phyloP scores from a whole-genome alignment of 2,797 vertebrate species.

The Muscicapa striata region DNA sequence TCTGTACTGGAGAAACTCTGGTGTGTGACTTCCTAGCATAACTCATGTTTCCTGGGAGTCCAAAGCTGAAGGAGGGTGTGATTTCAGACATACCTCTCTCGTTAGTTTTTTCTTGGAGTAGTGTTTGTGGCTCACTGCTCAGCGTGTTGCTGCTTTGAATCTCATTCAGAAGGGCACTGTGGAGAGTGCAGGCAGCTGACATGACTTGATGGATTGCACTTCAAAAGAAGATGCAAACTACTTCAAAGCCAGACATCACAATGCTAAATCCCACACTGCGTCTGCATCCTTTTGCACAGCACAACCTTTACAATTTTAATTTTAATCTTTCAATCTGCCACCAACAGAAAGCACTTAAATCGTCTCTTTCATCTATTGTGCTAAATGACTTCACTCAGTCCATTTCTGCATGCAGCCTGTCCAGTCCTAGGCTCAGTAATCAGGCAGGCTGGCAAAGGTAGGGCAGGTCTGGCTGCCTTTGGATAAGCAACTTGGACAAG shows the following conservation, averaged over 20 bases:
- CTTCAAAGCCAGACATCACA: not conserved
- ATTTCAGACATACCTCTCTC: not conserved
- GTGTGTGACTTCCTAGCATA: not conserved
- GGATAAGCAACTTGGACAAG: not conserved
- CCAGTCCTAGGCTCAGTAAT: not conserved
- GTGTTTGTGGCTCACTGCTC: not conserved
- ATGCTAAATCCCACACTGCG: not conserved
- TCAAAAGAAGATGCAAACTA: not conserved
- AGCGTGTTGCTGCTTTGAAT: not conserved
- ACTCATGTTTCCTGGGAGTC: not conserved
- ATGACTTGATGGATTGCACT: not conserved
- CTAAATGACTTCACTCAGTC: not conserved
- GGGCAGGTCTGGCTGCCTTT: not conserved
- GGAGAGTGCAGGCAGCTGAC: not conserved
- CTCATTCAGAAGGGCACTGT: fast-evolving
- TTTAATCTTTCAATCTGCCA: not conserved
- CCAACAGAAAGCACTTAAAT: not conserved
- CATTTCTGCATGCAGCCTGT: fast-evolving
- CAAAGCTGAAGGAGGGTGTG: not conserved
- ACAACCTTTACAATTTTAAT: slow-evolving; percentile 4
- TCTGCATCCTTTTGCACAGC: not conserved
- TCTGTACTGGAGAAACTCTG: not conserved
- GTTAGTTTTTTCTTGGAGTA: not conserved
- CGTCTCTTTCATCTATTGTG: not conserved
- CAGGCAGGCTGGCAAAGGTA: not conserved